Evolutionary conservation across 2,113 vertebrate genomes (phyloP), one percentile per base, ranked within the genome.

Genomic region (Polyodon spathula): DNA sequence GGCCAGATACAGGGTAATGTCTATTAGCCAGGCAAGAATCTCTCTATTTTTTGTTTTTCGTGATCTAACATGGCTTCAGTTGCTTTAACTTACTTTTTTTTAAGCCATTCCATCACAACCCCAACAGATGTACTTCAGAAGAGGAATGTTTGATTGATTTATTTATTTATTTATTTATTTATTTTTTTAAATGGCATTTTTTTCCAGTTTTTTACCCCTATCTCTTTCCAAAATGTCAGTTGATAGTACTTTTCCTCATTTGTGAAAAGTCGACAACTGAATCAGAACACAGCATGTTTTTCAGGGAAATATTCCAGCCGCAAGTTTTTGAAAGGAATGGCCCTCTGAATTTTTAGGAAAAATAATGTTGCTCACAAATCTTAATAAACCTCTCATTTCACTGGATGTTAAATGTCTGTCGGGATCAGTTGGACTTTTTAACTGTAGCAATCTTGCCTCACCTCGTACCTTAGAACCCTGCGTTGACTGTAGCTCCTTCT

Each of bases 21-120:
- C 46, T 53, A 61, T 61, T 10, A 61, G 40, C 12, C 55, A 40
- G 16, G 60, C 58, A 27, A 67, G 11, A 56, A 66, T 60, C 46
- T 57, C 58, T 38, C 40, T 62, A 51, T 61, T 61, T 61, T 16
- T 15, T 54, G 38, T 61, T 15, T 6, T 12, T 61, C 38, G 15
- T 61, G 15, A 54, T 54, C 59, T 54, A 54, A 42, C 37, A 41
- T 54, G 37, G 50, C 60, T 54, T 54, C 51, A 6, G 53, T 54
- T 41, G 51, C 60, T 54, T n/a, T 14, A 12, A 39, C 27, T 15
- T 39, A 15, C 40, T 52, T 37, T 61, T 27, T 40, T 38, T 52
- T n/a, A 51, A 61, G 46, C 52, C 40, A n/a, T 38, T 60, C 58
- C 42, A 60, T 50, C 27, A 27, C 27, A 27, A 27, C 27, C 27